Base-by-base conservation (phyloP, 1,140 invertebrate genomes). In the Himalopsyche phryganea region DNA sequence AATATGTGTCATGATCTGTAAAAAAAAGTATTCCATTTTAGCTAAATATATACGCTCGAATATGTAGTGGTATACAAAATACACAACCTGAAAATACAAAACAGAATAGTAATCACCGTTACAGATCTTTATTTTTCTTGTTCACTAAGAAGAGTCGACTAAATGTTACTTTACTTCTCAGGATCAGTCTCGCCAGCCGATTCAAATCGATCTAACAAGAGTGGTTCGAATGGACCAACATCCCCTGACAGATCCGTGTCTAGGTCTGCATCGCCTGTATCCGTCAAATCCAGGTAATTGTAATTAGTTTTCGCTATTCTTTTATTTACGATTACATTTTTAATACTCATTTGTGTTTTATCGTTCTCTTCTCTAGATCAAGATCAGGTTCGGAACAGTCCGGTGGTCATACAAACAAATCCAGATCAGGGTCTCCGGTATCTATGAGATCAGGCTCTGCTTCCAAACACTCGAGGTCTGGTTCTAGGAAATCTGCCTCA, bases 401-500 rank as follows among this genome's bases (percentile, higher is more conserved):
- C 1, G 55, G 68, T 19, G 66, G 69, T 44, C 63, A 68, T 0
- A 76, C 74, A 1, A 64, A 63, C 14, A 67, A 67, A 40, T 40
- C 38, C n/a, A 40, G 38, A 15, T 5, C 18, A 6, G 42, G 42
- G 4, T 45, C 42, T 17, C 42, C 42, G 4, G 17, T 6, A 11
- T 67, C 66, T 3, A 49, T 41, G 9, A 40, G 42, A 58, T 68
- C 67, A 4, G 63, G 65, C 7, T 69, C 69, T 40, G 66, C 68
- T 0, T 77, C 74, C 1, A 65, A 64, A 28, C 67, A 67, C 38
- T 69, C 63, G 32, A 51, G 64, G 10, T 51, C 38, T 38, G 38
- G 58, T 7, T 75, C 74, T 2, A 60, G 66, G 48, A 71, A 68
- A 1, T 65, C 61, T 5, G 23, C 17, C 6, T 49, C 53, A 32